phyloP scores from a whole-genome alignment of 2,113 vertebrate genomes.

The Catagonus wagneri region DNA sequence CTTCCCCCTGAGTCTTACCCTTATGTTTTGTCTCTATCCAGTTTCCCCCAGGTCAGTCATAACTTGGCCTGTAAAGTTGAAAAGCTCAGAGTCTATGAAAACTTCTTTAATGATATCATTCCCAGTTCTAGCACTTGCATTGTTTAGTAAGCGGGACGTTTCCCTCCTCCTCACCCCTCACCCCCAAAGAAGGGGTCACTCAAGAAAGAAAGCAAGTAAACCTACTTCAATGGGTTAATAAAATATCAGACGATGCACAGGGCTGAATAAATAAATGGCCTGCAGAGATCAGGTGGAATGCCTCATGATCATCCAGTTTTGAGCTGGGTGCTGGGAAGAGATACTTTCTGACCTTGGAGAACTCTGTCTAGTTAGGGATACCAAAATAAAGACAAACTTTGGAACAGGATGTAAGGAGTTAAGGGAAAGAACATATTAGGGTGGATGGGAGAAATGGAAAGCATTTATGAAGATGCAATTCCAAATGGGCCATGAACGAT shows the following conservation, averaged over 20 bases:
- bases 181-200: background rate
- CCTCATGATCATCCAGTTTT: background rate
- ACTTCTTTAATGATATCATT: constrained; percentile 23
- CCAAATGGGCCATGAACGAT: background rate
- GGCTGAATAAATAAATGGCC: background rate
- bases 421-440: background rate
- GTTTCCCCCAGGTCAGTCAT: background rate
- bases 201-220: background rate
- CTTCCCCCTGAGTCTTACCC: background rate
- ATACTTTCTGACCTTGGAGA: background rate
- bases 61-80: background rate
- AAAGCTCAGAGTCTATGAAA: background rate
- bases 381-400: constrained; percentile 8
- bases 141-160: background rate
- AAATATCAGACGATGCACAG: background rate
- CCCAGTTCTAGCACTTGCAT: background rate
- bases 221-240: background rate
- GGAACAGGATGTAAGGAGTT: background rate
- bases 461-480: background rate
- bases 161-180: too few relatives aligned
- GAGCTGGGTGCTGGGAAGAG: background rate
- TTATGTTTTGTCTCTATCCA: background rate
- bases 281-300: background rate
- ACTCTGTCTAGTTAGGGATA: background rate
- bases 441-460: background rate